Base-by-base conservation (phyloP, 2,113 vertebrate species). In the Gopherus flavomarginatus region DNA sequence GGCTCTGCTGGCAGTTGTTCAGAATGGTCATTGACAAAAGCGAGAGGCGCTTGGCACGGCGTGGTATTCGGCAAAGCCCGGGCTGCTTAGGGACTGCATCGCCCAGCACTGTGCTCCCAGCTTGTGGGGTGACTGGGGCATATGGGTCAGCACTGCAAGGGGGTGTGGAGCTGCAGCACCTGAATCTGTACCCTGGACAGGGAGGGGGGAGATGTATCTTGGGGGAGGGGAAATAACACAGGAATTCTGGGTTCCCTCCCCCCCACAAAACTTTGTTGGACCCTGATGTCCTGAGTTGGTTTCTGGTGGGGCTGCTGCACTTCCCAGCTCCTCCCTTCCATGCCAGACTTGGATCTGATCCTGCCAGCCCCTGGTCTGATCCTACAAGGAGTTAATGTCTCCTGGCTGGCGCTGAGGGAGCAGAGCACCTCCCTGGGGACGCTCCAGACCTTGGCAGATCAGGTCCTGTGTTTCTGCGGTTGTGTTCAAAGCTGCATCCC, bases 1-100 rank as follows among this genome's bases (percentile, higher is more conserved):
- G 0, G 77, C 93, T 38, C 83, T 3, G 2, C 90, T 86, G 90
- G 96, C 96, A 95, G 97, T 93, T 96, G 93, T 89, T 95, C 93
- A 77, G 52, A 91, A 90, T 0, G 78, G 91, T 95, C 96, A 92
- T 1, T 49, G 83, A 90, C 90, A 11, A 84, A 92, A 95, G 77
- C 1, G 0, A 65, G 88, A 85, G 62, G 56, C 1, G 19, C 52
- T 62, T 42, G 0, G 75, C 49, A 13, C 13, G 13, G 6, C 13
- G 50, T 13, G 22, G 53, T 24, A 16, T 38, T 38, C 3, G 21
- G 81, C n/a, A 12, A 82, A 38, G 21, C 27, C 12, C 12, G 12
- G 5, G 29, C 11, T 31, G 57, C 57, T 62, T 29, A 21, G 52
- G 21, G 19, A 9, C 31, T 81, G 38, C 16, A 21, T 11, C 3